These are phyloP conservation scores for Lepidocolaptes lacrymiger DNA, from an alignment of 2,797 vertebrate species.

Conservation along the genomic window DNA sequence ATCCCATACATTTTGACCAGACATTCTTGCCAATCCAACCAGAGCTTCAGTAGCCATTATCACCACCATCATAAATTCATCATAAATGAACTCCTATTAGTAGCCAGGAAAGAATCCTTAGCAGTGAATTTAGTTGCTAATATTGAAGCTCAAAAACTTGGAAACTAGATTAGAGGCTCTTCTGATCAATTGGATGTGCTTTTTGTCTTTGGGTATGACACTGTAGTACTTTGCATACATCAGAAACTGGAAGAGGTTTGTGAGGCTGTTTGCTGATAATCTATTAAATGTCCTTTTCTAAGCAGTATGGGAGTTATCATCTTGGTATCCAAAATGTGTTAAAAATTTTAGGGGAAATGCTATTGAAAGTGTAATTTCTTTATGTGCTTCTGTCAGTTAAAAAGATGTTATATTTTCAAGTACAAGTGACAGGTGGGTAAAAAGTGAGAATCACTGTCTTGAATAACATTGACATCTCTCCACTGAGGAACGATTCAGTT, in stretches of 20 bases:
- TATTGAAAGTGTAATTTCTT: background rate
- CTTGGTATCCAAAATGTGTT: background rate
- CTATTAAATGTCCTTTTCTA: background rate
- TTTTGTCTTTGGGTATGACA: background rate
- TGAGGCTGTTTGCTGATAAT: background rate
- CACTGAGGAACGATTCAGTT: background rate
- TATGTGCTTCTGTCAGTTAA: background rate
- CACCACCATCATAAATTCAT: background rate
- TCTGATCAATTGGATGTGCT: background rate
- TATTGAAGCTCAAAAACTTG: background rate
- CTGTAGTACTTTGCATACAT: background rate
- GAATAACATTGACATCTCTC: background rate
- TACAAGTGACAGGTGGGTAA: background rate
- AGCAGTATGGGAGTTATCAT: background rate
- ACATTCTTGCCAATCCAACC: background rate
- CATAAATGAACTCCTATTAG: background rate
- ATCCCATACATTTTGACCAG: background rate
- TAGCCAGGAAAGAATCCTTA: background rate
- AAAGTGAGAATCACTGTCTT: background rate
- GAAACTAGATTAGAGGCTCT: background rate
- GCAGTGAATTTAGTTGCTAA: background rate
- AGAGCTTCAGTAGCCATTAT: background rate
- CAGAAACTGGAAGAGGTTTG: background rate
- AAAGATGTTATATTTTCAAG: background rate
- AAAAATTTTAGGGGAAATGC: background rate